Conservation (phyloP, 2,113 vertebrate genomes). For the Aplodontia rufa region DNA sequence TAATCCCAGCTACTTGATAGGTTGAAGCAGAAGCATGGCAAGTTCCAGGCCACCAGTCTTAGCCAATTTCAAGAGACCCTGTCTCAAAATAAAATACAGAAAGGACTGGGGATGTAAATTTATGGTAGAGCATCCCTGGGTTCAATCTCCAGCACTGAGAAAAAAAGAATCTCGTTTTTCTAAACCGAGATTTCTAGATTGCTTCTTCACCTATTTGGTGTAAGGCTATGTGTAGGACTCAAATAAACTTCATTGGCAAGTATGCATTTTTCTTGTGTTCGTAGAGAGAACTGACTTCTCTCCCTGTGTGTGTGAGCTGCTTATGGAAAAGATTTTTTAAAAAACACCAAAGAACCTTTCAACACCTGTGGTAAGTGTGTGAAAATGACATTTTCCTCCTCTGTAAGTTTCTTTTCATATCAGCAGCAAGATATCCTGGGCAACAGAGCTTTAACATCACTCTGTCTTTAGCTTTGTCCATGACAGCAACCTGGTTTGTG, state of each 20-base stretch:
- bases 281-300: neutral
- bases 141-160: too few species aligned
- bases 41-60: too few species aligned
- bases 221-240: neutral
- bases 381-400: slow-evolving; percentile 38
- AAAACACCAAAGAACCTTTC: neutral
- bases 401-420: neutral
- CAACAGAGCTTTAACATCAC: neutral
- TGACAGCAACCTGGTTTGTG: neutral
- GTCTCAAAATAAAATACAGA: too few species aligned
- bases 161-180: neutral
- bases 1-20: too few species aligned
- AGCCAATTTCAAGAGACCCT: too few species aligned
- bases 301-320: neutral
- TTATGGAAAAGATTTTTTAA: neutral
- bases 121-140: too few species aligned
- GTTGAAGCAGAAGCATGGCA: too few species aligned
- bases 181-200: neutral
- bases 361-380: neutral
- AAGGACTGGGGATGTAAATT: too few species aligned
- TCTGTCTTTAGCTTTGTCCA: neutral
- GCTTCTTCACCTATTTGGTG: neutral
- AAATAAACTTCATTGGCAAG: neutral
- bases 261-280: neutral
- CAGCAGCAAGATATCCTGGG: neutral